phyloP scores from a whole-genome alignment of 2,797 vertebrate species.

The Schizopygopsis pylzovi region DNA sequence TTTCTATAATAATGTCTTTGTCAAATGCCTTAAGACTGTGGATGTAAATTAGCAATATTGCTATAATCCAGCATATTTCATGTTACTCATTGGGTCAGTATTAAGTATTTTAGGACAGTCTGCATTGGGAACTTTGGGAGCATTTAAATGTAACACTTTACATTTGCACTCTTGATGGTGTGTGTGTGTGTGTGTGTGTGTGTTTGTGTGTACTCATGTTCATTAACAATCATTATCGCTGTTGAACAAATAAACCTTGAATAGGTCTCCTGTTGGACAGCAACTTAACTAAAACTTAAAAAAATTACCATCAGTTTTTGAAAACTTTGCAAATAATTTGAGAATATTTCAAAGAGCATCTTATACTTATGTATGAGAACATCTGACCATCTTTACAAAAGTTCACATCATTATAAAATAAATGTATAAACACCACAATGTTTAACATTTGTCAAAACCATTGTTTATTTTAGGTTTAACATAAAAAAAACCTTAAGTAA shows the following conservation, averaged over 20 bases:
- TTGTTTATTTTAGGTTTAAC: slow-evolving; percentile 42
- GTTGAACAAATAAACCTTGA: background rate
- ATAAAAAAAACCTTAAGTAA: background rate
- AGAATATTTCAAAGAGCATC: background rate
- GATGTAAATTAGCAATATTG: background rate
- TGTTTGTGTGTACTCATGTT: background rate
- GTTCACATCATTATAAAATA: background rate
- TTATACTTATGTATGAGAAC: background rate
- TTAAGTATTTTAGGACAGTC: too few relatives aligned
- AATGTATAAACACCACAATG: background rate
- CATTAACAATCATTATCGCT: background rate
- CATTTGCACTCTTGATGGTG: too few relatives aligned
- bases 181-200: too few relatives aligned
- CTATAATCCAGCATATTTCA: background rate
- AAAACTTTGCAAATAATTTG: background rate
- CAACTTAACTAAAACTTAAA: background rate
- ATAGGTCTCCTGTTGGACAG: background rate
- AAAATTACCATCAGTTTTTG: too few relatives aligned
- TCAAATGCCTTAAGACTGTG: background rate
- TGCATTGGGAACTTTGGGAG: too few relatives aligned
- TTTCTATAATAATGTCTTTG: background rate
- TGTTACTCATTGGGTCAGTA: too few relatives aligned
- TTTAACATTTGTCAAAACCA: slow-evolving; percentile 5
- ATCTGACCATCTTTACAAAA: background rate
- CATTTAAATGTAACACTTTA: too few relatives aligned